phyloP scores from a whole-genome alignment of 2,113 vertebrate genomes.

The Cisticola juncidis region DNA sequence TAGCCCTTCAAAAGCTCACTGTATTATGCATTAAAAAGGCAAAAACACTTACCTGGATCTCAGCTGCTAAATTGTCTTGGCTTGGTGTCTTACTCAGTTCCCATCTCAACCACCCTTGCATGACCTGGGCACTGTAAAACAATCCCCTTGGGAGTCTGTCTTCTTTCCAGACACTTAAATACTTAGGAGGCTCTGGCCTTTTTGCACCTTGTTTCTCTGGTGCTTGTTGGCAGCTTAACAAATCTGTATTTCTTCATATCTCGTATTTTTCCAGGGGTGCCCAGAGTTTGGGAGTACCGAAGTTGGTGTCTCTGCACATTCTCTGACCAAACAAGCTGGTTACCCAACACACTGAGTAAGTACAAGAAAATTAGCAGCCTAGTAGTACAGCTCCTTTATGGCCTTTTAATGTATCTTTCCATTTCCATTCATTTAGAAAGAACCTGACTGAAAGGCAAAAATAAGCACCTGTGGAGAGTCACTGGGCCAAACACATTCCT shows the following conservation, averaged over 20 bases:
- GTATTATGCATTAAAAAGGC: not conserved
- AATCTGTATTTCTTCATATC: not conserved
- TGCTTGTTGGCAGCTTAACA: not conserved
- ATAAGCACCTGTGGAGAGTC: not conserved
- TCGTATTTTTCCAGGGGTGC: not conserved
- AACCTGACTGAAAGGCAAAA: not conserved
- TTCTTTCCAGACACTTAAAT: not conserved
- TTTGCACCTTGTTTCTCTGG: not conserved
- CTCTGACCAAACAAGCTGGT: not conserved
- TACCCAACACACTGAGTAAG: not conserved
- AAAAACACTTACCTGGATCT: not conserved
- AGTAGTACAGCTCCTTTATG: not conserved
- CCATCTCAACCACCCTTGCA: not conserved
- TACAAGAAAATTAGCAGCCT: not conserved
- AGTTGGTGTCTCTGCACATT: not conserved
- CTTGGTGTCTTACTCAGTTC: not conserved
- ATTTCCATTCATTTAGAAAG: conserved; percentile 17
- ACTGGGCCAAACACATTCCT: not conserved
- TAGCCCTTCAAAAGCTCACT: not conserved
- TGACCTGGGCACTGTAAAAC: not conserved
- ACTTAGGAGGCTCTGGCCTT: not conserved
- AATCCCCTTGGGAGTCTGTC: not conserved
- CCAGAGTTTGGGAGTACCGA: not conserved
- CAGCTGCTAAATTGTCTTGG: not conserved
- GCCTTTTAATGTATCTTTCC: not conserved